Conservation (phyloP, 2,888 invertebrate species). For the Bombylius major region DNA sequence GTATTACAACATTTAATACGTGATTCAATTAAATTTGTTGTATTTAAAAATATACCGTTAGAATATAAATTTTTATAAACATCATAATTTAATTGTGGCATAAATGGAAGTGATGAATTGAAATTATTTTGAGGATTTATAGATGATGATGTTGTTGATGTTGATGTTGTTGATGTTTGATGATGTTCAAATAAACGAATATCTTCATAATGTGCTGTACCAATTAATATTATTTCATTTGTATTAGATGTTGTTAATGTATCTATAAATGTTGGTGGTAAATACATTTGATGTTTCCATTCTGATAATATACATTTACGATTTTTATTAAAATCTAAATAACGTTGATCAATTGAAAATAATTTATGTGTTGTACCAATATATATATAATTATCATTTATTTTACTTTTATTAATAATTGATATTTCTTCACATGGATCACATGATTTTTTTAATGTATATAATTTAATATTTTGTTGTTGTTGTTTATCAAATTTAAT, state of each 20-base stretch:
- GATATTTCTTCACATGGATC: constrained; percentile 24
- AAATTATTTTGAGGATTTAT: not conserved
- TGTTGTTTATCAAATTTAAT: constrained; percentile 11
- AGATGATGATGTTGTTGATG: not conserved
- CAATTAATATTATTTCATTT: constrained; percentile 23
- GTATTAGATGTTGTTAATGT: constrained; percentile 14
- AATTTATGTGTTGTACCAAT: constrained; percentile 29
- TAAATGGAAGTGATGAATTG: constrained; percentile 21
- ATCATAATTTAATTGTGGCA: constrained; percentile 22
- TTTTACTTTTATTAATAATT: constrained; percentile 20
- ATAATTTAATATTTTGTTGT: not conserved
- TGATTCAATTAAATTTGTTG: constrained; percentile 20
- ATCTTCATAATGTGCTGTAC: constrained; percentile 23
- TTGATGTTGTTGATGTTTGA: constrained; percentile 12
- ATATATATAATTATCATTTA: constrained; percentile 26
- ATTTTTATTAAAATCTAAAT: constrained; percentile 12
- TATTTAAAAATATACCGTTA: constrained; percentile 19
- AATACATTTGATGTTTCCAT: constrained; percentile 30
- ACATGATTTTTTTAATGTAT: not conserved
- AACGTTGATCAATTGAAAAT: constrained; percentile 27
- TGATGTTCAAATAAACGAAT: constrained; percentile 23
- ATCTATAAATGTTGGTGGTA: constrained; percentile 25
- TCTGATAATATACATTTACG: constrained; percentile 17
- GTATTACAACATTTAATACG: constrained; percentile 25
- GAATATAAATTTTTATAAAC: constrained; percentile 19